Base-by-base conservation (phyloP, 1,140 invertebrate genomes). In the Nasonia giraulti region DNA sequence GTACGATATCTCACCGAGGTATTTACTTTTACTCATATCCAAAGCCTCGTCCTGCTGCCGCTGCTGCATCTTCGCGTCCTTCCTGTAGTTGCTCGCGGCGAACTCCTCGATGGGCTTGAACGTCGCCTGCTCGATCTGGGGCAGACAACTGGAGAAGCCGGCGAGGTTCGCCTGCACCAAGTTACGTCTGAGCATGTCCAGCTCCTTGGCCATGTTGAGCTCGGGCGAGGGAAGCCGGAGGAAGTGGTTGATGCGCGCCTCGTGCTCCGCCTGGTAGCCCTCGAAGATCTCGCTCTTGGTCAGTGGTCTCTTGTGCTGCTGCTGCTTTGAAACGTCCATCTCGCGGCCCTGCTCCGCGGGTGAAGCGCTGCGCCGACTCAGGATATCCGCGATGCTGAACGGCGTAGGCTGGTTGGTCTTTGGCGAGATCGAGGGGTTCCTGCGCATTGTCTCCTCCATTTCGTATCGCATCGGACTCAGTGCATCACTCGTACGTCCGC, bases 21-120 rank as follows among this genome's bases (percentile, higher is more conserved):
- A 93, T 87, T 93, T 93, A 73, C 85, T 92, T 80, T 93, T 93
- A 89, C 92, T 93, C 92, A 93, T 93, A 55, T 93, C 92, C 82
- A 93, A 83, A 7, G 92, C 92, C 73, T 93, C 90, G 82, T 93
- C 92, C 74, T 93, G 92, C 50, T 93, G 92, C 20, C 44, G 66
- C 47, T 68, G 78, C 27, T 17, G 12, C 31, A 55, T 50, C 33
- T 73, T 79, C 33, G 31, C 44, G 2, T 31, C 31, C 50, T 44
- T 47, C 10, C 23, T n/a, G 40, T 44, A 47, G 84, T 79, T 8
- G 86, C 74, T n/a, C 27, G 33, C 10, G 47, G 50, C 77, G 33
- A 91, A 86, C 27, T 86, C 88, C n/a, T 88, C 40, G 87, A 86
- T 17, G 55, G 89, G 88, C 44, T 92, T 89, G 77, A 90, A 92